phyloP scores from a whole-genome alignment of 2,113 vertebrate species.

The Phainopepla nitens region DNA sequence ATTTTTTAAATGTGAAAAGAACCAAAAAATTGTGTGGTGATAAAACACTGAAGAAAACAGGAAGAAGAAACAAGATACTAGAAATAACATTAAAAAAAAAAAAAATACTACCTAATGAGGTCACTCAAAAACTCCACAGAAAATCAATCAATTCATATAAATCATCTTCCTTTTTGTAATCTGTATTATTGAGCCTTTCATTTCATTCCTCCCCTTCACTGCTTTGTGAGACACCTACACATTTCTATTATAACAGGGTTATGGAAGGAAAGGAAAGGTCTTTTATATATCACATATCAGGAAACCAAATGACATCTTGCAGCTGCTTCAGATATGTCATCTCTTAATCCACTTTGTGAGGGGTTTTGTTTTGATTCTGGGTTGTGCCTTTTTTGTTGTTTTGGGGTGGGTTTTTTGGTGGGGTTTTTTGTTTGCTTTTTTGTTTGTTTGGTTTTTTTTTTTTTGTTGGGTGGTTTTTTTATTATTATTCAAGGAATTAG shows the following conservation, averaged over 20 bases:
- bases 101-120: neutral
- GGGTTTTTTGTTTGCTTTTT: too few species aligned
- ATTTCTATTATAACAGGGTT: neutral
- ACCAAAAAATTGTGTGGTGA: neutral
- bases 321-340: neutral
- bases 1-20: neutral
- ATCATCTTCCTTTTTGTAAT: neutral
- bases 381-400: neutral
- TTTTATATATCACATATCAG: neutral
- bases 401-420: too few species aligned
- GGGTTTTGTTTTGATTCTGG: neutral
- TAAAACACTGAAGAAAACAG: neutral
- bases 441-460: too few species aligned
- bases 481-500: neutral
- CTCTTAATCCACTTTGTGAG: neutral
- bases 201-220: neutral
- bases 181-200: neutral
- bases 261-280: neutral
- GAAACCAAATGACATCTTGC: neutral
- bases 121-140: neutral
- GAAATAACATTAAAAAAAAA: neutral
- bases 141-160: neutral
- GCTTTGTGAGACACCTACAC: neutral
- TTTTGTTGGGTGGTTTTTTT: too few species aligned
- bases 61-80: neutral